Base-by-base conservation (phyloP, 2,797 vertebrate genomes). In the Chaetodon trifasciatus region DNA sequence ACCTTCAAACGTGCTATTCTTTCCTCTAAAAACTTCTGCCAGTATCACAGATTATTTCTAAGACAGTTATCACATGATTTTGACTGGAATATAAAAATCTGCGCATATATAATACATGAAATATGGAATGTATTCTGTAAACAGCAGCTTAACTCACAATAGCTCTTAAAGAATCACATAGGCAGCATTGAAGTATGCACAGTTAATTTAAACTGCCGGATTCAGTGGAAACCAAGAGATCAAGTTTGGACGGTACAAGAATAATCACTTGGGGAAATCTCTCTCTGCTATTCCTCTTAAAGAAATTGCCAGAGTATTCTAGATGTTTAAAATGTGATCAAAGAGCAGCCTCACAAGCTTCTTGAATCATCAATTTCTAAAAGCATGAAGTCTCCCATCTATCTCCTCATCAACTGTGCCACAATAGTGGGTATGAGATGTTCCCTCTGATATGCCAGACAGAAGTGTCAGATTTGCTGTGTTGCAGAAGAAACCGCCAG, bases 271-370 rank as follows among this genome's bases (percentile, higher is more conserved):
- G 60, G 67, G 24, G 32, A 61, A 67, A 50, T 79, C 40, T 69
- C 65, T 76, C 67, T 80, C 47, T 65, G 80, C 63, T 85, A 65
- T 73, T 82, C 23, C 52, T 78, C 66, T 62, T 42, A 61, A 78
- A 76, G 62, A 78, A 68, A 79, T 52, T 65, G 49, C 81, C 69
- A 77, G 87, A 85, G 49, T 46, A 70, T 86, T 83, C 66, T 78
- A 75, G 58, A 72, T 53, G 61, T 88, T 93, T 82, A 89, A 89
- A 88, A 85, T 76, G 70, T 84, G 79, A 92, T 88, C 85, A 91
- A 86, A 89, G 86, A 70, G 46, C 42, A 53, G 44, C 55, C 57
- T 42, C 58, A 8, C 37, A 40, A 50, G 37, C 57, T 70, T 74
- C 49, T 72, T 17, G 21, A 83, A 86, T 91, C 69, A 84, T 90